phyloP scores from a whole-genome alignment of 2,797 vertebrate genomes.

The Hoplostethus mediterraneus region DNA sequence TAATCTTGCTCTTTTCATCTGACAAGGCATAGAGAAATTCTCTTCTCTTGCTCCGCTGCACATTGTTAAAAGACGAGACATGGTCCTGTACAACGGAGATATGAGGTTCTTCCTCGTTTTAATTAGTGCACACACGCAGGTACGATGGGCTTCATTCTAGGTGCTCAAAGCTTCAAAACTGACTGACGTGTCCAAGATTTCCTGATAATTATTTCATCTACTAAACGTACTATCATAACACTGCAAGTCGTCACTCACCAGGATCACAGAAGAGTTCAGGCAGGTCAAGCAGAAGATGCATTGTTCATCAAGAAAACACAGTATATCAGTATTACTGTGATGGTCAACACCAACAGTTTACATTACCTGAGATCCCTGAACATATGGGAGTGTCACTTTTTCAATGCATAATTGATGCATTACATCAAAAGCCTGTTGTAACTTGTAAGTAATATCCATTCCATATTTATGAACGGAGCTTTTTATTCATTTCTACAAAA shows the following conservation, averaged over 20 bases:
- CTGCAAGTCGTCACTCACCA: neutral
- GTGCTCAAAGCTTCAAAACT: conserved; percentile 10
- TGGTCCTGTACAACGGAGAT: conserved; percentile 2
- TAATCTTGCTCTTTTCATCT: conserved; percentile 24
- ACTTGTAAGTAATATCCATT: conserved; percentile 4
- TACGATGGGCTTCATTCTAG: conserved; percentile 3
- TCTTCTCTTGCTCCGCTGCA: neutral
- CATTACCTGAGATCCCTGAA: conserved; percentile 28
- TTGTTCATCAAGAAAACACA: conserved; percentile 30
- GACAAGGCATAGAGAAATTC: conserved; percentile 19
- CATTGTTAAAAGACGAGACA: conserved; percentile 21
- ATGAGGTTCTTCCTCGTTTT: conserved; percentile 30
- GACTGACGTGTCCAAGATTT: conserved; percentile 20
- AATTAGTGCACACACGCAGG: conserved; percentile 33
- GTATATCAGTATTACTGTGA: conserved; percentile 25
- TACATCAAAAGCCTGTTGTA: conserved; percentile 7
- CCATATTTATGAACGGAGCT: conserved; percentile 23
- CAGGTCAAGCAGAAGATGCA: neutral
- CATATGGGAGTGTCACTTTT: conserved; percentile 18
- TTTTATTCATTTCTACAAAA: conserved; percentile 28
- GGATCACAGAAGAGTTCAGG: neutral
- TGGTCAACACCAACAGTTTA: conserved; percentile 33
- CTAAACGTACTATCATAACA: conserved; percentile 3
- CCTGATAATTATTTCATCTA: conserved; percentile 26
- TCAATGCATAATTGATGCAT: conserved; percentile 10